phyloP scores from a whole-genome alignment of 2,888 invertebrate genomes.

The Phyllotreta cruciferae region DNA sequence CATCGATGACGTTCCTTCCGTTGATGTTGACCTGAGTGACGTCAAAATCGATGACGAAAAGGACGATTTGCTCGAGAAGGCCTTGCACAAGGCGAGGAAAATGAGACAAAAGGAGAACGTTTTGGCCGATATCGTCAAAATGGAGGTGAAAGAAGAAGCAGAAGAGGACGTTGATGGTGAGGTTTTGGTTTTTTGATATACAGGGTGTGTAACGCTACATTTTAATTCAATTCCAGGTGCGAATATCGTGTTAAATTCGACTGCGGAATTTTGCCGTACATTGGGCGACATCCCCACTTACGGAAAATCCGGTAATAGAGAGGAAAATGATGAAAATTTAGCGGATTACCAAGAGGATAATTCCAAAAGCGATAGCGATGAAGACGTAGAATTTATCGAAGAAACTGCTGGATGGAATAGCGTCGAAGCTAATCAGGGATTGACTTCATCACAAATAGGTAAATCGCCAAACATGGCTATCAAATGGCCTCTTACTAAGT shows the following conservation, averaged over 20 bases:
- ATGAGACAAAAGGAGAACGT: conserved; percentile 64
- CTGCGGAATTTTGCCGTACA: conserved; percentile 96
- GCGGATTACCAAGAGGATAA: conserved; percentile 48
- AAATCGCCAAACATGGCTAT: neutral
- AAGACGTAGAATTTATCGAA: conserved; percentile 54
- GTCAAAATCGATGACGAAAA: conserved; percentile 69
- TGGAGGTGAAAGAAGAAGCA: conserved; percentile 55
- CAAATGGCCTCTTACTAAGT: neutral
- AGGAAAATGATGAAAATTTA: conserved; percentile 70
- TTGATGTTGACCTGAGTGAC: conserved; percentile 52
- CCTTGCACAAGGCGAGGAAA: conserved; percentile 66
- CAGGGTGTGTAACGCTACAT: neutral
- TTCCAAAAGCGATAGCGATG: conserved; percentile 48
- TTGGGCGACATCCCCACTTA: conserved; percentile 94
- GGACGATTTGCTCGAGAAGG: conserved; percentile 63
- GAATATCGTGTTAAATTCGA: conserved; percentile 86
- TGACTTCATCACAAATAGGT: conserved; percentile 14
- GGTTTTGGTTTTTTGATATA: neutral
- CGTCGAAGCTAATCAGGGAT: conserved; percentile 59
- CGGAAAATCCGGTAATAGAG: conserved; percentile 88
- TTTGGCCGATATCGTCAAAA: conserved; percentile 51
- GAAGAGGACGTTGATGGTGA: conserved; percentile 53
- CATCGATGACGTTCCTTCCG: conserved; percentile 69
- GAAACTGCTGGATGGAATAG: conserved; percentile 64
- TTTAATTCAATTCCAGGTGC: neutral